phyloP scores from a whole-genome alignment of 2,797 vertebrate species.

The Anguilla megastoma region DNA sequence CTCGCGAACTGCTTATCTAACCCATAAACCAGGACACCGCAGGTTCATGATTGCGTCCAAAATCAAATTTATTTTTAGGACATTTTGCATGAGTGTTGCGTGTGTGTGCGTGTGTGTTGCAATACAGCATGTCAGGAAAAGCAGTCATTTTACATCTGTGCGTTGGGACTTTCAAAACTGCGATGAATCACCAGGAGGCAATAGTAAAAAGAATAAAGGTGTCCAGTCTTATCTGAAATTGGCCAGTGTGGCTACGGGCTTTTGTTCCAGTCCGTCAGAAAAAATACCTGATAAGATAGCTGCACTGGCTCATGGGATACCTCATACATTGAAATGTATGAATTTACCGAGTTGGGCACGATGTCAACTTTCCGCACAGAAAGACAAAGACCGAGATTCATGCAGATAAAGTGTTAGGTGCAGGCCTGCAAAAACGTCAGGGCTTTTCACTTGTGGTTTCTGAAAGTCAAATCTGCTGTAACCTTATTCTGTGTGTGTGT shows the following conservation, averaged over 20 bases:
- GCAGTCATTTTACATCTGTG: neutral
- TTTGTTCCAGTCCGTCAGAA: too few species aligned
- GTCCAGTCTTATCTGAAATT: too few species aligned
- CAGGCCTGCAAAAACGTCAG: neutral
- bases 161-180: neutral
- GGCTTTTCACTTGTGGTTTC: conserved; percentile 9
- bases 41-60: neutral
- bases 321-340: neutral
- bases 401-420: neutral
- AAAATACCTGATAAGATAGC: neutral
- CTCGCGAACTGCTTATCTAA: neutral
- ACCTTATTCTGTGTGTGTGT: neutral
- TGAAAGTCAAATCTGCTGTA: conserved; percentile 47
- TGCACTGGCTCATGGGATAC: neutral
- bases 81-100: neutral
- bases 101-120: neutral
- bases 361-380: neutral
- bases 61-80: neutral
- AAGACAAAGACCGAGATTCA: neutral
- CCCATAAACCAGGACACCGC: neutral
- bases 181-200: neutral
- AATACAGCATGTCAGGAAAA: neutral
- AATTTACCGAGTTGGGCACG: neutral
- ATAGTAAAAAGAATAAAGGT: too few species aligned
- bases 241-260: too few species aligned